A percentile compares a stretch with the other conserved stretches of the same genome.
Conservation (phyloP, 2,113 vertebrate genomes). For the Prochilodus magdalenae region DNA sequence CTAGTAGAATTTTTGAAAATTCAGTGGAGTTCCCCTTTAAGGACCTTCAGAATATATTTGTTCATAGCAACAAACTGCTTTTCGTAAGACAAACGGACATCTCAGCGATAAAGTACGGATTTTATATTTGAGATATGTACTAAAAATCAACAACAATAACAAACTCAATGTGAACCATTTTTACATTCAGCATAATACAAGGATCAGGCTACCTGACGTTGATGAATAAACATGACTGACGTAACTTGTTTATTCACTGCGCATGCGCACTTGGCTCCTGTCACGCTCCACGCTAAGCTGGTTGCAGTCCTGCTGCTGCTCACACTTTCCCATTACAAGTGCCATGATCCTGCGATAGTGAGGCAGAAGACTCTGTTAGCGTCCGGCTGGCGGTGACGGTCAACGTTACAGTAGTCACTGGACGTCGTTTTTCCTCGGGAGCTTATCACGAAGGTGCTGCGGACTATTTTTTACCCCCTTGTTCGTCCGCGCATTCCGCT, state of each 20-base stretch:
- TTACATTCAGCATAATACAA: too few relatives aligned
- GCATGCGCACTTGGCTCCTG: constrained; percentile 49
- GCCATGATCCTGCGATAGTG: constrained; percentile 26
- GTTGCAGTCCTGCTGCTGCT: not conserved
- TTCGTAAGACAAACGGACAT: too few relatives aligned
- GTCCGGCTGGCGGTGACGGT: not conserved
- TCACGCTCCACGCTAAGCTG: constrained; percentile 38
- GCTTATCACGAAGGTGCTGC: not conserved
- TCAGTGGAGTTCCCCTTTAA: too few relatives aligned
- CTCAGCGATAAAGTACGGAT: too few relatives aligned
- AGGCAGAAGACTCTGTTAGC: not conserved
- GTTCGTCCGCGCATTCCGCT: constrained; percentile 30
- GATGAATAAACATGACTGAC: constrained; percentile 35
- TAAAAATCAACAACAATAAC: too few relatives aligned
- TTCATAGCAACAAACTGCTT: too few relatives aligned
- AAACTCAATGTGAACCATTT: too few relatives aligned
- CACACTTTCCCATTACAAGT: not conserved
- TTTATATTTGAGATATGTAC: too few relatives aligned
- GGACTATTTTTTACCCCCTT: constrained; percentile 28
- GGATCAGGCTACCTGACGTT: not conserved
- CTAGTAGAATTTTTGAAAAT: too few relatives aligned
- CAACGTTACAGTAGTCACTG: not conserved
- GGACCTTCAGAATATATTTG: too few relatives aligned
- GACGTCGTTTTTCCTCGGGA: not conserved
- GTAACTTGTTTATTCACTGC: constrained; percentile 37